These are phyloP conservation scores for Pachycephala philippinensis DNA, from an alignment of 2,113 vertebrate species.

Conservation along the genomic window DNA sequence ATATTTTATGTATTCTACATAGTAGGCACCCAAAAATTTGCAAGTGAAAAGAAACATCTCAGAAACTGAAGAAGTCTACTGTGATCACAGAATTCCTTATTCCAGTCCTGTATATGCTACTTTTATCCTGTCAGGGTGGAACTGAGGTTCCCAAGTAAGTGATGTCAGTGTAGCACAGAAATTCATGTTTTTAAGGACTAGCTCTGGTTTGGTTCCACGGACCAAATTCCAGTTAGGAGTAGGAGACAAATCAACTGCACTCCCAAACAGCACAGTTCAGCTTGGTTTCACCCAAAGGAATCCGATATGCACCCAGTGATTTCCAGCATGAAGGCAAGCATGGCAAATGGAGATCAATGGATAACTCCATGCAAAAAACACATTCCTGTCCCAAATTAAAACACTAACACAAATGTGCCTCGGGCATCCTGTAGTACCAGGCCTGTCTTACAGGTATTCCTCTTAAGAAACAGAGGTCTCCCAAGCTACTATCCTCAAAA, in stretches of 20 bases:
- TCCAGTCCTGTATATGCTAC: neutral
- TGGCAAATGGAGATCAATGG: neutral
- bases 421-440: neutral
- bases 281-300: neutral
- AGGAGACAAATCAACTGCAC: neutral
- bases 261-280: neutral
- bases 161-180: neutral
- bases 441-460: neutral
- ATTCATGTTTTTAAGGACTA: neutral
- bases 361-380: neutral
- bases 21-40: rapidly evolving
- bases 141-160: neutral
- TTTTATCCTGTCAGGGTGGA: neutral
- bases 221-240: neutral
- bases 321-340: neutral
- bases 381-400: neutral
- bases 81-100: neutral
- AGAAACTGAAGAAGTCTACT: neutral
- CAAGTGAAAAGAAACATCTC: neutral
- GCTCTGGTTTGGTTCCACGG: neutral
- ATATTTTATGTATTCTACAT: neutral
- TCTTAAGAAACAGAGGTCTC: neutral
- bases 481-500: neutral
- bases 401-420: neutral
- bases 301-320: neutral